A percentile compares a stretch with the other conserved stretches of the same genome.
These are phyloP conservation scores for Pelochelys cantorii DNA, from an alignment of 2,797 vertebrate species.

Conservation along the genomic window DNA sequence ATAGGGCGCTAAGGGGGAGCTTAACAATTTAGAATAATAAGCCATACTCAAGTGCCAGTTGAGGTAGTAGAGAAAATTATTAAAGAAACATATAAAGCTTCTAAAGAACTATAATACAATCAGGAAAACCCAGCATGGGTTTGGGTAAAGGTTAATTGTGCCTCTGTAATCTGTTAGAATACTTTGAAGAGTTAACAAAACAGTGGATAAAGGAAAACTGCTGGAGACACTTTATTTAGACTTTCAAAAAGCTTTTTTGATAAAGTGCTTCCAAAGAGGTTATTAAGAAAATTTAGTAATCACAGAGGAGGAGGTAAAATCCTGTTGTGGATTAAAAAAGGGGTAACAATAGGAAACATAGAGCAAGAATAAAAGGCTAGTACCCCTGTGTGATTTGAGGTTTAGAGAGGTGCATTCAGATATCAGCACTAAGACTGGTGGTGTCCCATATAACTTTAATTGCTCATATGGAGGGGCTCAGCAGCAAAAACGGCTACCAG, in stretches of 20 bases:
- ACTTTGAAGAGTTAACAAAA: conserved; percentile 27
- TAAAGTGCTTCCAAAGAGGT: neutral
- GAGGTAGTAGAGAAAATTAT: conserved; percentile 20
- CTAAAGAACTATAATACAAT: neutral
- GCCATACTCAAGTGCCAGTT: neutral
- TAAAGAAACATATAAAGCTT: neutral
- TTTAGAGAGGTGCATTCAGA: neutral
- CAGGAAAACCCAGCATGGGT: neutral
- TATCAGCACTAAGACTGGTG: no score
- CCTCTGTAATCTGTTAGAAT: neutral
- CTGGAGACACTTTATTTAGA: neutral
- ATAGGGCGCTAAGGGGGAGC: conserved; percentile 10
- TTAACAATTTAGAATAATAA: neutral
- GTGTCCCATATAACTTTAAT: neutral
- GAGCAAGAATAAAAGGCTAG: neutral
- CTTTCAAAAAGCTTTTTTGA: neutral
- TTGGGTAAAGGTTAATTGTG: neutral
- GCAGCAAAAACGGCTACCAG: neutral
- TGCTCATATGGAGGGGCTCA: neutral
- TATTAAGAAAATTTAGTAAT: neutral
- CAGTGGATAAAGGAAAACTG: neutral
- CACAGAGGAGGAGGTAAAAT: neutral
- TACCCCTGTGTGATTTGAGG: neutral
- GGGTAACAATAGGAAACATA: neutral
- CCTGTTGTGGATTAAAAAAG: neutral